Percentiles rank a stretch among this genome's conserved stretches.
These are phyloP conservation scores for Amblyjoppa proteus DNA, from an alignment of 2,888 invertebrate genomes.

Conservation along the genomic window DNA sequence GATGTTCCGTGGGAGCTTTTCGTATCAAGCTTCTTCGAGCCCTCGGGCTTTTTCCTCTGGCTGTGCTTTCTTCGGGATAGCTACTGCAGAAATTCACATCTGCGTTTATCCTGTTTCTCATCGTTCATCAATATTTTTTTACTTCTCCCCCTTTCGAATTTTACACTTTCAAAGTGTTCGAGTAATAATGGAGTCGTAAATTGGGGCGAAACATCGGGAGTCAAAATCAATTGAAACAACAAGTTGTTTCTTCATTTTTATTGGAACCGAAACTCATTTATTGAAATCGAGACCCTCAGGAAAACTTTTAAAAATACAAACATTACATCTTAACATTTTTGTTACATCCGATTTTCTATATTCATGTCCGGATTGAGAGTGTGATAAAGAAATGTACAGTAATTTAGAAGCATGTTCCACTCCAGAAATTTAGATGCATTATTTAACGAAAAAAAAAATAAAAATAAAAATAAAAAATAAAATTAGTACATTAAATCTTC, in stretches of 20 bases:
- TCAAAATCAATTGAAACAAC: background rate
- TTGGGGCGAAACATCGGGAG: too few relatives aligned
- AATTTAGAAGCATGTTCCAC: background rate
- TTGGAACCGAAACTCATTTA: too few relatives aligned
- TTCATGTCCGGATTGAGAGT: background rate
- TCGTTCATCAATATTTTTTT: conserved; percentile 1
- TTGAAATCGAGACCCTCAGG: background rate
- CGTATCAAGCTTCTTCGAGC: conserved; percentile 42
- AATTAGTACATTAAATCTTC: background rate
- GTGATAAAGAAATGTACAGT: background rate
- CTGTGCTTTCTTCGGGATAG: conserved; percentile 28
- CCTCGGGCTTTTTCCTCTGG: conserved; percentile 30
- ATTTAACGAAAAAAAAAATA: background rate
- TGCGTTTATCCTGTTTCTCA: background rate
- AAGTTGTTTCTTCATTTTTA: background rate
- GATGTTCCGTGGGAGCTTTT: conserved; percentile 51
- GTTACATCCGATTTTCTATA: background rate
- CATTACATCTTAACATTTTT: background rate
- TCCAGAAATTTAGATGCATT: background rate
- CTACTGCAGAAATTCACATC: conserved; percentile 11
- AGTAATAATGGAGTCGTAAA: background rate
- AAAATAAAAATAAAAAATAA: background rate
- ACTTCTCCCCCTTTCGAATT: background rate
- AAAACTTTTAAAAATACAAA: background rate
- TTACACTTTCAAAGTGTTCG: conserved; percentile 17